Evolutionary conservation across 2,888 invertebrate species (phyloP).

Genomic region (Campaea margaritaria): DNA sequence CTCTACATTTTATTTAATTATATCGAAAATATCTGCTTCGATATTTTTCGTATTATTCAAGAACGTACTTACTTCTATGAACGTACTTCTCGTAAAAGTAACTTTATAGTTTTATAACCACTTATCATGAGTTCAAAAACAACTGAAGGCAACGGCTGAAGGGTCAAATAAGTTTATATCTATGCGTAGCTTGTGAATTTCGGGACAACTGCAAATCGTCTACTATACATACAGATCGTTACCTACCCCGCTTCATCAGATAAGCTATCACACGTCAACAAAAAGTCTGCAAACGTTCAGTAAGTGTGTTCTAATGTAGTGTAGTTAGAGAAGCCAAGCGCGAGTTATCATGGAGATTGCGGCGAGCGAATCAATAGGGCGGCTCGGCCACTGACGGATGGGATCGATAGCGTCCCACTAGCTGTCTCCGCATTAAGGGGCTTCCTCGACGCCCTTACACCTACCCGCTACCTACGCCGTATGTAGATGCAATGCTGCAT

Average conservation of each 20-base stretch:
- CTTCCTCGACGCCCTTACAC: conserved; percentile 84
- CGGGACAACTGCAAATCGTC: no score
- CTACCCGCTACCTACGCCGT: conserved; percentile 73
- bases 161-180: no score
- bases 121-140: no score
- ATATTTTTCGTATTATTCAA: no score
- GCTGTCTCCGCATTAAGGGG: conserved; percentile 84
- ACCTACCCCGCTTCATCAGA: conserved; percentile 20
- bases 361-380: conserved; percentile 84
- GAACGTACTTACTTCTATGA: no score
- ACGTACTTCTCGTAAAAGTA: no score
- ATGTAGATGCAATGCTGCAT: conserved; percentile 47
- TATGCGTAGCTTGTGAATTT: no score
- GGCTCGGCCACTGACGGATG: conserved; percentile 83
- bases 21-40: no score
- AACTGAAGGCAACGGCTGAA: no score
- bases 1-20: no score
- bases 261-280: conserved; percentile 51
- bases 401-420: conserved; percentile 83
- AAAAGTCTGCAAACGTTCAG: conserved; percentile 48
- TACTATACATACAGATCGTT: conserved; percentile 9
- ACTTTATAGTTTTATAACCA: no score
- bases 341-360: conserved; percentile 85
- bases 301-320: conserved; percentile 66
- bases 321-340: conserved; percentile 75